These are phyloP conservation scores for Alethe castanea DNA, from an alignment of 2,113 vertebrate species.

Conservation along the genomic window DNA sequence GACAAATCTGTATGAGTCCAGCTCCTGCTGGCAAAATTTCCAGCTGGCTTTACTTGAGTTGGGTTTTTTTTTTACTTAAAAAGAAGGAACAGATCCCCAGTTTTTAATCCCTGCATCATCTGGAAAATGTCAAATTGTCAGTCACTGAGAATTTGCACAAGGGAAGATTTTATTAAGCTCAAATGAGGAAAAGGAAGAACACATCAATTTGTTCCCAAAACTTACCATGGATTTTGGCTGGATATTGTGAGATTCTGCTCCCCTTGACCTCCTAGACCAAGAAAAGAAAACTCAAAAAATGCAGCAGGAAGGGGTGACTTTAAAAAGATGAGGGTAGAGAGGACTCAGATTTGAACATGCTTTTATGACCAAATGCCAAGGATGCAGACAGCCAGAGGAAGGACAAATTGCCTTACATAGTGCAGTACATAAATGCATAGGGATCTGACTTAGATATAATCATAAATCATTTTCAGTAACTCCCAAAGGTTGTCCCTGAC, in stretches of 20 bases:
- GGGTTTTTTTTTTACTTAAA: neutral
- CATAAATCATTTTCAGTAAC: neutral
- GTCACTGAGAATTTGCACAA: neutral
- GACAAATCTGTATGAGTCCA: neutral
- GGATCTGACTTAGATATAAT: neutral
- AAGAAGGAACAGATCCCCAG: neutral
- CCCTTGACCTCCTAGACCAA: neutral
- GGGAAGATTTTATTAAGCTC: neutral
- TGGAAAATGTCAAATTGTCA: neutral
- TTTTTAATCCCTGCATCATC: neutral
- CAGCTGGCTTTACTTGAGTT: neutral
- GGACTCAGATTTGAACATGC: neutral
- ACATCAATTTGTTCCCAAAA: neutral
- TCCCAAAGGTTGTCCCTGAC: neutral
- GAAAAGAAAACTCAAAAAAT: neutral
- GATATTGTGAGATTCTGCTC: neutral
- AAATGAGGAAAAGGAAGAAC: slow-evolving; percentile 6
- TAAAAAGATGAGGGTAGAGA: neutral
- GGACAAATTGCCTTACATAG: neutral
- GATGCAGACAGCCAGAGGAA: neutral
- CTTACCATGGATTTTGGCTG: neutral
- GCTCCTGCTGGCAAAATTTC: neutral
- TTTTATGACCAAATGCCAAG: neutral
- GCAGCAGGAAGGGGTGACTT: neutral
- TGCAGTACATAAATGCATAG: neutral